Base-by-base conservation (phyloP, 2,113 vertebrate genomes). In the Elgaria multicarinata region DNA sequence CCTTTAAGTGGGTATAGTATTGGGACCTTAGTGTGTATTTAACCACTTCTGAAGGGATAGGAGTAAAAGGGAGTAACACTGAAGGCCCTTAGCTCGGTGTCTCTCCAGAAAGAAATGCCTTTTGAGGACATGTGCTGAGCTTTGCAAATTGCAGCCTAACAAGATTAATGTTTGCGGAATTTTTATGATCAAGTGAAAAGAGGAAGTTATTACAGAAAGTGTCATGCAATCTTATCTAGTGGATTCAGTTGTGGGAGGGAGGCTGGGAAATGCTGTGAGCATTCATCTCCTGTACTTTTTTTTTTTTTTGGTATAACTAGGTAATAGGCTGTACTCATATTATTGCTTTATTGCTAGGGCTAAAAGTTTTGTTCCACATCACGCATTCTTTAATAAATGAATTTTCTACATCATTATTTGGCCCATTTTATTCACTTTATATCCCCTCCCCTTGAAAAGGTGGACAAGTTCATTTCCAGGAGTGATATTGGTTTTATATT, bases 281-380 rank as follows among this genome's bases (percentile, higher is more conserved):
- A 58, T 88, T 90, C 14, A 39, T 71, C 71, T 83, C 28, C 0
- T 10, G 3, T 86, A 42, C 81, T 75, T 55, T 91, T 89, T 89
- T 0, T 31, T 76, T 78, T 58, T 58, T n/a, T 77, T 77, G 39
- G 3, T 91, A 90, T 93, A 20, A 84, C 0, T 76, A 85, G 75
- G 74, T 58, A 90, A 72, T 86, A 74, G 89, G 42, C 22, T 8
- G 1, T 58, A 50, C 74, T 31, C n/a, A 4, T 81, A 8, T 84
- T 93, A 89, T 28, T 90, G 36, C 2, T 91, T 81, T 81, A 84
- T 82, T 75, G 55, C 64, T 78, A 64, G 33, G 50, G 74, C 42
- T 10, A 87, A 89, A 84, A 87, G 13, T 69, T 92, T 87, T 92
- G 0, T 88, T 89, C 77, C 13, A 36, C 2, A 7, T 0, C 2